These are phyloP conservation scores for Menidia beryllina DNA, from an alignment of 2,113 vertebrate genomes.

Conservation along the genomic window DNA sequence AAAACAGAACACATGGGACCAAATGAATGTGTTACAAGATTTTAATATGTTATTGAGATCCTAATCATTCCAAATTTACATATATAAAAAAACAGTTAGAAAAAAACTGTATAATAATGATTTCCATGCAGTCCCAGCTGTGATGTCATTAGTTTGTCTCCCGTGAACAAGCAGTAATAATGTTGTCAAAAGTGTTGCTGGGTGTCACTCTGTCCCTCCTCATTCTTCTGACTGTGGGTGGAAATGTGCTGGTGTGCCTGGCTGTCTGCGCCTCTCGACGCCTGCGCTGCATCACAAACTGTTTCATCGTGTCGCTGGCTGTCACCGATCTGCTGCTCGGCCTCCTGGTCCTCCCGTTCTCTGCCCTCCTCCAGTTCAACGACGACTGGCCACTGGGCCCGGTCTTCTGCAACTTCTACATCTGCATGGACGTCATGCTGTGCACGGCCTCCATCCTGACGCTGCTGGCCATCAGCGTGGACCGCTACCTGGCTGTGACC, in stretches of 20 bases:
- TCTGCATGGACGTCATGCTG: conserved; percentile 95
- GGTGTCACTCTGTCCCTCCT: conserved; percentile 81
- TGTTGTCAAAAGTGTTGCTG: conserved; percentile 76
- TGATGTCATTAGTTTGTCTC: conserved; percentile 21
- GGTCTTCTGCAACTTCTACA: conserved; percentile 91
- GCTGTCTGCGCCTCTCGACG: conserved; percentile 88
- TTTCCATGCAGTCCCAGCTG: conserved; percentile 11
- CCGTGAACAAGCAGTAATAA: conserved; percentile 39
- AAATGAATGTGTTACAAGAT: neutral
- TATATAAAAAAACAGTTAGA: neutral
- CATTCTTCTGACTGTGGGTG: conserved; percentile 87
- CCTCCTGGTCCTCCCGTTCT: conserved; percentile 93
- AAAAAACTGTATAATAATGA: conserved; percentile 9
- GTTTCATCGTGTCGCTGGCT: conserved; percentile 93
- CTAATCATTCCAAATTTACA: neutral
- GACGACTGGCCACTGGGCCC: conserved; percentile 86
- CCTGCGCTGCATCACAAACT: conserved; percentile 93
- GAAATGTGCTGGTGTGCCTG: conserved; percentile 93
- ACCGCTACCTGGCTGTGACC: conserved; percentile 92
- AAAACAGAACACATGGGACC: neutral
- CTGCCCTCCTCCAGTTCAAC: conserved; percentile 85
- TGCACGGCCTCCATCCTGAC: conserved; percentile 98
- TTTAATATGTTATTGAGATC: neutral
- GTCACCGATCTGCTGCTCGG: conserved; percentile 92
- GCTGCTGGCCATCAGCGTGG: conserved; percentile 93